Base-by-base conservation (phyloP, 30 jellyfish, hydroid and myxozoan species). In the Chrysaora quinquecirrha region DNA sequence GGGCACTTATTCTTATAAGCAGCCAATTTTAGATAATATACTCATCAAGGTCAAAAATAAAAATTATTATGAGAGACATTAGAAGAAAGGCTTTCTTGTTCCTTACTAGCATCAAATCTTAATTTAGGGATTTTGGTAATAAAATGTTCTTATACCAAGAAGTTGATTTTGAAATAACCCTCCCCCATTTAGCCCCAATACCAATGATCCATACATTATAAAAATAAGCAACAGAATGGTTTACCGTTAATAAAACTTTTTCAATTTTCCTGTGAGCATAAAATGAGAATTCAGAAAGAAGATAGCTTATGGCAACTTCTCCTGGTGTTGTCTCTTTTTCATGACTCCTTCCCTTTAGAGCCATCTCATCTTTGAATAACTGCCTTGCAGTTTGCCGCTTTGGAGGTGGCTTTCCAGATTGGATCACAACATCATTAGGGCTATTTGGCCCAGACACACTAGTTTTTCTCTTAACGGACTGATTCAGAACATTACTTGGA, bases 181-280 rank as follows among this genome's bases (percentile, higher is more conserved):
- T n/a, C n/a, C n/a, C n/a, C n/a, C n/a, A n/a, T n/a, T n/a, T n/a
- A n/a, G n/a, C n/a, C n/a, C n/a, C n/a, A n/a, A n/a, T n/a, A n/a
- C n/a, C n/a, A n/a, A n/a, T n/a, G n/a, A n/a, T n/a, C n/a, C n/a
- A n/a, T n/a, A n/a, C n/a, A n/a, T n/a, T n/a, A n/a, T n/a, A n/a
- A n/a, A n/a, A n/a, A n/a, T n/a, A 14, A 38, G 14, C 14, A 6
- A 38, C 54, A 38, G 25, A 52, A 10, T 19, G 6, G 19, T 4
- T 82, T 82, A 82, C 92, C 92, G 92, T 68, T 22, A 46, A 43
- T 18, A 82, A 76, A 3, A 85, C 92, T 35, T 60, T 32, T 34
- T 82, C 85, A 52, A 82, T 82, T 60, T 82, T 82, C 83, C 78
- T 66, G 73, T 35, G 85, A 16, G 92, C 92, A 70, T 71, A 82